Base-by-base conservation (phyloP, 37 sponge, comb jelly and placozoan genomes). In the Diacarnus erythraeanus region DNA sequence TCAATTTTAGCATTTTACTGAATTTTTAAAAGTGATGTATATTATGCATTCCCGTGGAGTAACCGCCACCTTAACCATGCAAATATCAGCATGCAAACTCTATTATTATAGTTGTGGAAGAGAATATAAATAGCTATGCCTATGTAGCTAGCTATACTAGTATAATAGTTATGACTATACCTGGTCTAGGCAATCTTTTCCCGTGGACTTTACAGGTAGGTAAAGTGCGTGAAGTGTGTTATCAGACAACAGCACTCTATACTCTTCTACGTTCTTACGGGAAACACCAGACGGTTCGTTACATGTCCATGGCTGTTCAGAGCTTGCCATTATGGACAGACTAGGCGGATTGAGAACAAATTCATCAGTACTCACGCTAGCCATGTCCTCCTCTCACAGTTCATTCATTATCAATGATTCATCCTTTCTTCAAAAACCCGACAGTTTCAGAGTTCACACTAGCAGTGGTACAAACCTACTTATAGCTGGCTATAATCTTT, bases 141-240 rank as follows among this genome's bases (percentile, higher is more conserved):
- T 21, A 68, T 68, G 20, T 36, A 30, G 20, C 38, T 36, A 35
- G 9, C 36, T 68, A 68, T 30, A 33, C 12, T 34, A 20, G 4
- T 27, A 68, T 35, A 20, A 38, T 60, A 60, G 20, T 5, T 43
- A 72, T 42, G 3, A 43, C 38, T 5, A 29, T 69, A 90, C 92
- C 64, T 83, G 78, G 10, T 77, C 77, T n/a, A 91, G 61, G 37
- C 83, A 83, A 31, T 86, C 87, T 33, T 80, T 40, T 42, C 92
- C 92, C 12, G 41, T 78, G 47, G 69, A 74, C 42, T 86, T 43
- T 4, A 47, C 42, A 1, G 68, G 72, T 0, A 91, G 74, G 35
- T 68, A 18, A 0, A 86, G 25, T 0, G 71, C 71, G 79, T 75
- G 79, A 3, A 79, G 77, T 17, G 69, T 65, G 22, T 78, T 31